Evolutionary conservation across 2,888 invertebrate genomes (phyloP), one percentile per base, ranked within the genome.

Genomic region (Plagodis dolabraria): DNA sequence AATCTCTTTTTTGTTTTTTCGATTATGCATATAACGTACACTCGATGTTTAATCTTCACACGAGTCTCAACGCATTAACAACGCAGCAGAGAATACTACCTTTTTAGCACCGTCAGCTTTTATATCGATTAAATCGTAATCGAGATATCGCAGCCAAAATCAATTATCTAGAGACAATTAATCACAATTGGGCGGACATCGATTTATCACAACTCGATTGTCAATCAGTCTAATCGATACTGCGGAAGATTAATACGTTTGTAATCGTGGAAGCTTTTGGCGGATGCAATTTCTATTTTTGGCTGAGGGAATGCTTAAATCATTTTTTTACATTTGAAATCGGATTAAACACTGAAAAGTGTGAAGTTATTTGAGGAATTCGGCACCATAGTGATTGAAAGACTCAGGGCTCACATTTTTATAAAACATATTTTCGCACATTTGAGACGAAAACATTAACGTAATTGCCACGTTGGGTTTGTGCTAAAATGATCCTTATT

Each of bases 161-260:
- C 78, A 74, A 78, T 79, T 74, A 77, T 70, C 68, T 67, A 64
- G 52, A 62, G 66, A 68, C 76, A 59, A 80, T 80, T 78, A 76
- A 80, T 80, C 79, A 79, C 76, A 72, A 68, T 65, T 64, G 65
- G 58, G 53, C 44, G 47, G 53, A 60, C 67, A 74, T 71, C 75
- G 74, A 80, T 79, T 75, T 70, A 79, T 80, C 79, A 79, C 76
- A 74, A 70, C 71, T 71, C 68, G 71, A 74, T 74, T 77, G 79
- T 72, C 79, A 67, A 80, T 77, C 80, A 75, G 71, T 67, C 79
- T 70, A 69, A 67, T 69, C 63, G 67, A 69, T 64, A 51, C 11
- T 52, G 40, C 40, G 42, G 54, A 46, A 63, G 67, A 69, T 69
- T 67, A 63, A 69, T 67, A 60, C 63, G 53, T 63, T 51, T 69